Evolutionary conservation across 2,113 vertebrate genomes (phyloP).

Genomic region (Psittacula cyanocephala): DNA sequence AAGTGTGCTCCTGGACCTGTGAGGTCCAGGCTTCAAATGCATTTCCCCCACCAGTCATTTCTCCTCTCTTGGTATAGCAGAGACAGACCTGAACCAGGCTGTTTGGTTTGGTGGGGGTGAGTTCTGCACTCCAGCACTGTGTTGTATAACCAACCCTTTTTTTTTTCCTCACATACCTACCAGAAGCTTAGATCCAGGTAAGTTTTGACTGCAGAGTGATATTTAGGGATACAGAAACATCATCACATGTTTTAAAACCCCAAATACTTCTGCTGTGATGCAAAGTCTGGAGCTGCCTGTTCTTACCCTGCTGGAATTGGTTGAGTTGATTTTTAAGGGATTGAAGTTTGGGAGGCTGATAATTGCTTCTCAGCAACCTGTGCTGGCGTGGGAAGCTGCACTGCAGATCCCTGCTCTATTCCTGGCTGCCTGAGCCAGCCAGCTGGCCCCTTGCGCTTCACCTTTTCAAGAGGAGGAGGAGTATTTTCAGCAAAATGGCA

Average conservation of each 20-base stretch:
- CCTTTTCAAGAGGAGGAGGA: neutral
- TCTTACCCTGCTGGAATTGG: neutral
- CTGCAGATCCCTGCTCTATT: constrained; percentile 1
- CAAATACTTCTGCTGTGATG: neutral
- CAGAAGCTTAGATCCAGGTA: neutral
- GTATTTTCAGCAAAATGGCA: constrained; percentile 5
- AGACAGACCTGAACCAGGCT: neutral
- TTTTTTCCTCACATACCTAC: neutral
- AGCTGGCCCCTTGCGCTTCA: neutral
- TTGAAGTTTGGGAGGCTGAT: neutral
- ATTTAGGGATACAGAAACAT: neutral
- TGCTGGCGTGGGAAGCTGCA: neutral
- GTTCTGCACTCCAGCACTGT: neutral
- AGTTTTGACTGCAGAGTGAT: neutral
- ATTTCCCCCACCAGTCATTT: neutral
- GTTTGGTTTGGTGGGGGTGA: neutral
- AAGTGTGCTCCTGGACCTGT: neutral
- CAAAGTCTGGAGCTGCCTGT: neutral
- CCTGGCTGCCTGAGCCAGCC: neutral
- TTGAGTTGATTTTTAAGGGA: neutral
- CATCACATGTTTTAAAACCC: neutral
- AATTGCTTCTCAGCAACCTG: neutral
- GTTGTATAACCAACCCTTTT: neutral
- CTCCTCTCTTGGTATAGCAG: neutral
- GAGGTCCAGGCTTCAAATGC: neutral